Evolutionary conservation across 2,797 vertebrate genomes (phyloP).

Genomic region (Apodemus agrarius): DNA sequence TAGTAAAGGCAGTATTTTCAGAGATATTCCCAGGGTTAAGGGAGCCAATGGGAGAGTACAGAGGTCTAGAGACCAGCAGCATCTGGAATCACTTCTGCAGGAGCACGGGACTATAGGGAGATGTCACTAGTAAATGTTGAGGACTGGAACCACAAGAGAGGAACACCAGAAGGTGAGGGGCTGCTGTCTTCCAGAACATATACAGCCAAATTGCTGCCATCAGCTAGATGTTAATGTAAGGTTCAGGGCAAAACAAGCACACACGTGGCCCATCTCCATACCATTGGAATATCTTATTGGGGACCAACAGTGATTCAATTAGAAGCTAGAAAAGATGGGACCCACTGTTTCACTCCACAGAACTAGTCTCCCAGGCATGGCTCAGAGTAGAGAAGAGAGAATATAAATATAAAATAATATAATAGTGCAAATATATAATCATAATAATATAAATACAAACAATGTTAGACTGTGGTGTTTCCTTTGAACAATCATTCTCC

Average conservation of each 20-base stretch:
- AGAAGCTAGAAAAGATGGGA: background rate
- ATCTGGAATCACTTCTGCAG: background rate
- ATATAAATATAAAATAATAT: background rate
- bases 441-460: background rate
- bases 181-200: background rate
- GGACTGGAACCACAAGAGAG: background rate
- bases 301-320: background rate
- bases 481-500: background rate
- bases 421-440: background rate
- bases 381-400: background rate
- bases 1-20: constrained; percentile 27
- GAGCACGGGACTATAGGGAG: background rate
- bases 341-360: background rate
- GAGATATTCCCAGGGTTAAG: background rate
- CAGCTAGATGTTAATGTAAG: background rate
- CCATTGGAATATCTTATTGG: background rate
- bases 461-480: background rate
- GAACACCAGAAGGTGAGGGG: background rate
- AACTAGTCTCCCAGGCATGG: background rate
- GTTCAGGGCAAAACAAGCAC: background rate
- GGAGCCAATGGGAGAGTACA: background rate
- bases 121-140: background rate
- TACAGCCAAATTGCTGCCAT: background rate
- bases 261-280: background rate
- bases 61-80: background rate